Evolutionary conservation across 92 coral and sea anemone genomes (phyloP).

Genomic region (Pocillopora grandis): DNA sequence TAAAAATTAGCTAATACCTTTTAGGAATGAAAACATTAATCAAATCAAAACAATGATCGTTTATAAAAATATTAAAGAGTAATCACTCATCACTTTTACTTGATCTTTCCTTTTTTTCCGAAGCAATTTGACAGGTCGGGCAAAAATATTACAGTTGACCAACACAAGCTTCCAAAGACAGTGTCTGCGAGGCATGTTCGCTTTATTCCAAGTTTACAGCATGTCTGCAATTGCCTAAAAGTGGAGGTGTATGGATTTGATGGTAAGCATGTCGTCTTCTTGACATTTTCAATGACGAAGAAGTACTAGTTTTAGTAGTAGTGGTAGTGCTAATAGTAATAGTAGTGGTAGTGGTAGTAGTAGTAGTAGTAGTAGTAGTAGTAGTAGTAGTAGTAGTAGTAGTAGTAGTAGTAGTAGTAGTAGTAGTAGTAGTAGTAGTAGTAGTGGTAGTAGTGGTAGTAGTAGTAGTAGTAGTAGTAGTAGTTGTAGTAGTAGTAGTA

Average conservation of each 20-base stretch:
- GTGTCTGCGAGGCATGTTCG: conserved; percentile 1
- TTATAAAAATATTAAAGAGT: too few relatives aligned
- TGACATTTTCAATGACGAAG: not conserved
- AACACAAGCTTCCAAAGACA: not conserved
- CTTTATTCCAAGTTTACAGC: not conserved
- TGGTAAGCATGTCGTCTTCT: not conserved
- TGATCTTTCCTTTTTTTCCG: not conserved
- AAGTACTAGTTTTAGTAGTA: not conserved
- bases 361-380: too few relatives aligned
- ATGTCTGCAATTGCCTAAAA: not conserved
- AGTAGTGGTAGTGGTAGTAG: too few relatives aligned
- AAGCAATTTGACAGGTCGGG: not conserved
- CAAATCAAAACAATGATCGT: too few relatives aligned
- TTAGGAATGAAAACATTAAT: too few relatives aligned
- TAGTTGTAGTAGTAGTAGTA: too few relatives aligned
- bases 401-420: too few relatives aligned
- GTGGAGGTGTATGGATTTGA: conserved; percentile 1
- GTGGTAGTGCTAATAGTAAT: too few relatives aligned
- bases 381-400: too few relatives aligned
- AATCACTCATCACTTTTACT: not conserved
- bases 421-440: too few relatives aligned
- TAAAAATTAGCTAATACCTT: too few relatives aligned
- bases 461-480: too few relatives aligned
- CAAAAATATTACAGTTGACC: not conserved
- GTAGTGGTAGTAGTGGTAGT: not conserved